Percentiles rank a stretch among this genome's conserved stretches.
phyloP scores from a whole-genome alignment of 64 coral and sea anemone genomes.

The Platygyra sinensis region DNA sequence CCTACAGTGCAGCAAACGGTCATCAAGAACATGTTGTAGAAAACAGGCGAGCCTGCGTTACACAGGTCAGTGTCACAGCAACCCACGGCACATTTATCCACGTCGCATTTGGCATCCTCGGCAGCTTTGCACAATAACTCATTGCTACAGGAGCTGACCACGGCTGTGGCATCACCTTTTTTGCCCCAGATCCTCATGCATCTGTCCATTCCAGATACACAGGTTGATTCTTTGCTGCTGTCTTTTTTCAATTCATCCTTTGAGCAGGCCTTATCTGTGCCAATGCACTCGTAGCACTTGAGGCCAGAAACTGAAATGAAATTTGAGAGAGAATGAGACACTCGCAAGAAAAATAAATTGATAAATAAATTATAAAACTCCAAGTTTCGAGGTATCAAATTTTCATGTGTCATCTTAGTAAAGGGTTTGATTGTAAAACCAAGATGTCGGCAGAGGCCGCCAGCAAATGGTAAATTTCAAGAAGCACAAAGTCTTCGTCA shows the following conservation, averaged over 20 bases:
- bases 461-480: too few relatives aligned
- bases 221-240: neutral
- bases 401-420: too few relatives aligned
- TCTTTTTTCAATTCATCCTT: neutral
- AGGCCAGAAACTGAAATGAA: neutral
- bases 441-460: too few relatives aligned
- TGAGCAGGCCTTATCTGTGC: neutral
- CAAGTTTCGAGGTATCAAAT: too few relatives aligned
- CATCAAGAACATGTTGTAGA: neutral
- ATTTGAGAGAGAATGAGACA: too few relatives aligned
- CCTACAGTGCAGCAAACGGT: neutral
- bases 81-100: neutral
- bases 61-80: slow-evolving; percentile 18
- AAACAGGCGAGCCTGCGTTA: neutral
- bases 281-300: neutral
- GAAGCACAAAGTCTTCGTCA: too few relatives aligned
- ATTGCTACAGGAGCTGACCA: neutral
- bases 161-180: neutral
- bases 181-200: neutral
- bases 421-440: neutral
- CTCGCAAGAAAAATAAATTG: too few relatives aligned
- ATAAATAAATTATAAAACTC: too few relatives aligned
- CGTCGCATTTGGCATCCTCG: neutral
- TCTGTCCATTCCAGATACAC: neutral
- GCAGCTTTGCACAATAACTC: neutral